Evolutionary conservation across 2,888 invertebrate genomes (phyloP), one percentile per base, ranked within the genome.

Genomic region (Scaptomyza caliginosa): DNA sequence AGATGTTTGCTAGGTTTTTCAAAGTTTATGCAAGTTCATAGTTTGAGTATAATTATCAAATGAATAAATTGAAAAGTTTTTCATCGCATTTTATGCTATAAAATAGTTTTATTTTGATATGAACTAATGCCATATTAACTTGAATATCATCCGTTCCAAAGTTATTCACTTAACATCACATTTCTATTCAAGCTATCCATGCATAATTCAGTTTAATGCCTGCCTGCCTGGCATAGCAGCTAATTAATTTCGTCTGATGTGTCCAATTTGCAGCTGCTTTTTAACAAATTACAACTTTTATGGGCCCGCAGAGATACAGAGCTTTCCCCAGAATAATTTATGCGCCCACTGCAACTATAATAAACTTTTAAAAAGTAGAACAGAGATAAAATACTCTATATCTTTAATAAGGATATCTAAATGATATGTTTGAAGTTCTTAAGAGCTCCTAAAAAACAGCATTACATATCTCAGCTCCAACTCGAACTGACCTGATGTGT

Each of bases 281-380:
- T 71, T 38, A 60, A 49, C 67, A 78, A 71, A 66, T 71, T 63
- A 65, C 78, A 54, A 40, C 64, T 62, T 76, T 58, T 45, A 56
- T 54, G 46, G 56, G 40, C 56, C 52, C 45, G 30, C 17, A 59
- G 62, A 56, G 30, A 42, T 24, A 57, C 62, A 52, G 43, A 40
- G 42, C 24, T 43, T 13, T 65, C 60, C 54, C 58, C 42, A 32
- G 54, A 62, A 75, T 86, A 84, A 84, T 86, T 86, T 68, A 81
- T 66, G 57, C 56, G 62, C 38, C 56, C 77, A 83, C 46, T 77
- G 84, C 84, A 84, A 58, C 58, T 51, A n/a, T 5, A 45, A 60
- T 43, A 36, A 54, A 40, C 43, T 48, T 7, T 7, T 3, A 38
- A 8, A 19, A 5, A 10, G 19, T 21, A 6, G 1, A 16, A 5